These are phyloP conservation scores for Caenorhabditis doughertyi DNA, from an alignment of 2,888 invertebrate genomes.

Conservation along the genomic window DNA sequence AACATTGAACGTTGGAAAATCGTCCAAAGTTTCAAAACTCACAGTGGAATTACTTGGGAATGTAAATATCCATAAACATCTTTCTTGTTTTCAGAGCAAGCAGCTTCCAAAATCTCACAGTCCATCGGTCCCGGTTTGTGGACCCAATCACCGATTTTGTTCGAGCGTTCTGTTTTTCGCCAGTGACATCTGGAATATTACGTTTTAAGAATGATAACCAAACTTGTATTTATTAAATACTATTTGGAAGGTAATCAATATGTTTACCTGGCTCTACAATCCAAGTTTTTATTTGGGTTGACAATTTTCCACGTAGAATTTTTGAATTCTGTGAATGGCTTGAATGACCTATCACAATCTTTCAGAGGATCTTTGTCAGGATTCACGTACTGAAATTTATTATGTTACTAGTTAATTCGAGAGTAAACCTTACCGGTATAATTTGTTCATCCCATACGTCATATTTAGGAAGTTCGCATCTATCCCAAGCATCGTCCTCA, in stretches of 20 bases:
- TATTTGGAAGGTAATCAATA: no score
- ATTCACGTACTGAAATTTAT: constrained; percentile 45
- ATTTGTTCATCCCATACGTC: constrained; percentile 68
- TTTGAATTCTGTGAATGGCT: constrained; percentile 41
- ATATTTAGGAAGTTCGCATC: constrained; percentile 64
- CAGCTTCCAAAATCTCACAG: constrained; percentile 66
- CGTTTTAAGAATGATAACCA: not conserved
- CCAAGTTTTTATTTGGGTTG: not conserved
- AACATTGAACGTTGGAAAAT: constrained; percentile 3
- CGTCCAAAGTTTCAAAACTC: constrained; percentile 10
- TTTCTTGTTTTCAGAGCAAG: constrained; percentile 37
- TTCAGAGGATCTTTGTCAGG: constrained; percentile 47
- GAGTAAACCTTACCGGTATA: constrained; percentile 46
- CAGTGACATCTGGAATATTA: constrained; percentile 52
- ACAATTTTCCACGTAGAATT: constrained; percentile 41
- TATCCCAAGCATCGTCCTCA: constrained; percentile 28
- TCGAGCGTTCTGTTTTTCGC: constrained; percentile 37
- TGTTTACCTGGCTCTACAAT: constrained; percentile 52
- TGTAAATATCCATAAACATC: constrained; percentile 62
- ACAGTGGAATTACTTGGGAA: constrained; percentile 63
- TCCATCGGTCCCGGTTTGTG: constrained; percentile 35
- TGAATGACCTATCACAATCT: constrained; percentile 45
- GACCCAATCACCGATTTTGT: constrained; percentile 52
- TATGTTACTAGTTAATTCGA: not conserved
- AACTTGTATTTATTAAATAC: no score